Base-by-base conservation (phyloP, 2,113 vertebrate species). In the Glareola pratincola region DNA sequence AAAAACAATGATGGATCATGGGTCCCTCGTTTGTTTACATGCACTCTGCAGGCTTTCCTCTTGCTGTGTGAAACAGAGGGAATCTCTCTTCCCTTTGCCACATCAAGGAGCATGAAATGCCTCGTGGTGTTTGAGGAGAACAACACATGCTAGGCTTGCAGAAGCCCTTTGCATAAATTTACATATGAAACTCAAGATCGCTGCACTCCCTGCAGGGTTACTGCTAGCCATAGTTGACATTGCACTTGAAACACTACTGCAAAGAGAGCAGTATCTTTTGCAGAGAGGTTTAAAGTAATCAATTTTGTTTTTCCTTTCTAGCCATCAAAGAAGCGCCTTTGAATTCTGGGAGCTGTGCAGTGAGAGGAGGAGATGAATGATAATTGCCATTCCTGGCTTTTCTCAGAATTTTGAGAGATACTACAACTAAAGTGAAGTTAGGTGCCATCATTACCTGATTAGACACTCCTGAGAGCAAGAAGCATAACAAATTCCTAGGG, bases 91-190 rank as follows among this genome's bases (percentile, higher is more conserved):
- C 39, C 64, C 80, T 80, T 94, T 91, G 91, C 76, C 94, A 94
- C 88, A 90, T 84, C 79, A 85, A 95, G 94, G 89, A 91, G 84
- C 37, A 90, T 56, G 81, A 88, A 91, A 92, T 84, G 93, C 88
- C 74, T 86, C 81, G 91, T 71, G 88, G 90, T 85, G 77, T 94
- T 90, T 47, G 76, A 96, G 96, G 93, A 94, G 94, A 97, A 92
- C 82, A 96, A 63, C 78, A 87, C 84, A 75, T 48, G 90, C 95
- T 48, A 90, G 66, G 81, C 56, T 93, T 96, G 86, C 84, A 97
- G 90, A 84, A 86, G 22, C 32, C 93, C 94, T 97, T 94, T 98
- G 96, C 97, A 98, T 98, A 97, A 97, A 98, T 98, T 98, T 98
- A 89, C 97, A 98, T 98, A 91, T n/a, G 87, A 93, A 94, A 78